Evolutionary conservation across 2,113 vertebrate species (phyloP).

Genomic region (Speoplatyrhinus poulsoni): DNA sequence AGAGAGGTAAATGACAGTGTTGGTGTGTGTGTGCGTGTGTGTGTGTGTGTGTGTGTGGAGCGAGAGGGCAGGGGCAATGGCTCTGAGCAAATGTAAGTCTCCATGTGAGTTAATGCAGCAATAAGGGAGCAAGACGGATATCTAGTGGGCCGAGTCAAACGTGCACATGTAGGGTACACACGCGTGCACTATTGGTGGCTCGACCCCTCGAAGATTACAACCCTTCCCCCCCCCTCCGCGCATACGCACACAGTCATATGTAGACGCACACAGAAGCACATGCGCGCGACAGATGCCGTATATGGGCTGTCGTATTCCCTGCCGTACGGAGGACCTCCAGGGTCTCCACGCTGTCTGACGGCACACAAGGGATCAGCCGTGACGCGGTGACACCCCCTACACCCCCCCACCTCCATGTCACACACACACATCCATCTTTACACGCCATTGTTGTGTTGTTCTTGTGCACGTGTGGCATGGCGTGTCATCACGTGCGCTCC

Average conservation of each 20-base stretch:
- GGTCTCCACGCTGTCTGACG: constrained; percentile 69
- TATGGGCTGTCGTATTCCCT: constrained; percentile 69
- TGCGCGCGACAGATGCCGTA: constrained; percentile 74
- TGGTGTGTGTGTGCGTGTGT: not conserved
- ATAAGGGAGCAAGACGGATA: constrained; percentile 15
- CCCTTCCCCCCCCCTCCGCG: not conserved
- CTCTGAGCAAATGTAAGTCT: not conserved
- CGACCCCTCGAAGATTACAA: not conserved
- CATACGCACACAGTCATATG: not conserved
- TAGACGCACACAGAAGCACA: not conserved
- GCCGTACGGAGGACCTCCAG: constrained; percentile 66
- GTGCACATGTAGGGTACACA: not conserved
- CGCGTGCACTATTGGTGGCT: not conserved
- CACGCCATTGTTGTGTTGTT: constrained; percentile 9
- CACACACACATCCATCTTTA: constrained; percentile 45
- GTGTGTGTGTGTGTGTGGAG: not conserved
- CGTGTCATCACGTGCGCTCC: constrained; percentile 20
- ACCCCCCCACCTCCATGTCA: constrained; percentile 29
- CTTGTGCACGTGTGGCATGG: constrained; percentile 3
- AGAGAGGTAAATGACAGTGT: not conserved
- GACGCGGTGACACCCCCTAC: constrained; percentile 62
- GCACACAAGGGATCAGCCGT: constrained; percentile 75
- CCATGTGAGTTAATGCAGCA: constrained; percentile 7
- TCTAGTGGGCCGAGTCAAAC: constrained; percentile 17
- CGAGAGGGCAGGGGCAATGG: not conserved